A percentile compares a stretch with the other conserved stretches of the same genome.
Evolutionary conservation across 2,888 invertebrate genomes (phyloP).

Genomic region (Megalurothrips usitatus): DNA sequence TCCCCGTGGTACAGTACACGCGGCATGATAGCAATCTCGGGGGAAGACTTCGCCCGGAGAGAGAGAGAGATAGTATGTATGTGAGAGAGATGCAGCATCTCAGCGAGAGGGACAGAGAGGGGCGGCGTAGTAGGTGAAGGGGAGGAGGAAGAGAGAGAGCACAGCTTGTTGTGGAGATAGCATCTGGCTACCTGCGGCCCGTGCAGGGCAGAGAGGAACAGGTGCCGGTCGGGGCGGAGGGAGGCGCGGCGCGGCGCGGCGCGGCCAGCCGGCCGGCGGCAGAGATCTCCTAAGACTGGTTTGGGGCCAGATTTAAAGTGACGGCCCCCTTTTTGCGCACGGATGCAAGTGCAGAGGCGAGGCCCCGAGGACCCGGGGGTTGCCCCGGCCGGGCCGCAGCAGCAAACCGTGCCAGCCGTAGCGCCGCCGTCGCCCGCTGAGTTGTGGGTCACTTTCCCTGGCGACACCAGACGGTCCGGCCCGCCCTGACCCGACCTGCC

Average conservation of each 20-base stretch:
- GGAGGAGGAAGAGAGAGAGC: neutral
- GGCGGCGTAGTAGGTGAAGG: neutral
- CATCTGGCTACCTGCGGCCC: conserved; percentile 19
- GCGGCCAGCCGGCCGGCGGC: neutral
- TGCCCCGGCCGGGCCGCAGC: too few species aligned
- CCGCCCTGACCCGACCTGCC: too few species aligned
- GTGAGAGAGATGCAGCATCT: neutral
- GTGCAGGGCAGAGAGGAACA: neutral
- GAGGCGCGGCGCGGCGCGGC: neutral
- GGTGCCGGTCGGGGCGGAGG: neutral
- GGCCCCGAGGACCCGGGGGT: too few species aligned
- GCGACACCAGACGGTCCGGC: neutral
- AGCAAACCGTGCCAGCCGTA: too few species aligned
- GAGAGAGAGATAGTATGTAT: neutral
- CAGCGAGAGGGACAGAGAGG: neutral
- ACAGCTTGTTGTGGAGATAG: neutral
- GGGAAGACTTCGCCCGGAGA: neutral
- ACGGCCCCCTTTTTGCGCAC: neutral
- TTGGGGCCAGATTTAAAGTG: conserved; percentile 10
- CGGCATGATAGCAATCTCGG: neutral
- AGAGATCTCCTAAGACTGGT: neutral
- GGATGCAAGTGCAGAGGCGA: neutral
- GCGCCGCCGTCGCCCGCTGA: too few species aligned
- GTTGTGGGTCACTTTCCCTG: neutral
- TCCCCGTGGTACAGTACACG: neutral